Percentiles rank a stretch among this genome's conserved stretches.
Evolutionary conservation across 1,140 invertebrate species (phyloP).

Genomic region (Calephelis virginiensis): DNA sequence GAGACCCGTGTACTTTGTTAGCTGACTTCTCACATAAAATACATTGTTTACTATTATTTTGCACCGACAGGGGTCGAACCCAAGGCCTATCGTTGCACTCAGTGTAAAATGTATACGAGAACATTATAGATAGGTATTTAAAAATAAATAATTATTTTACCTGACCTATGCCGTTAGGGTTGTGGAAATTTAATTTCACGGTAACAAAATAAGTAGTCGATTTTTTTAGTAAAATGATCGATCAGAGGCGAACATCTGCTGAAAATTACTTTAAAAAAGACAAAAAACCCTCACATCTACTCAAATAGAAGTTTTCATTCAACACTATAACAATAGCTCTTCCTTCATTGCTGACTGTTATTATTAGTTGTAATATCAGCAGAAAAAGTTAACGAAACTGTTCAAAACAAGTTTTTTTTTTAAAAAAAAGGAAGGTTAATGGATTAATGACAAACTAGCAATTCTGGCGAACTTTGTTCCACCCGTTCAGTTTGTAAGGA

Average conservation of each 20-base stretch:
- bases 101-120: too few species aligned
- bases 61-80: too few species aligned
- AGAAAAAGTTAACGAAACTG: conserved; percentile 33
- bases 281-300: conserved; percentile 64
- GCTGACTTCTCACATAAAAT: too few species aligned
- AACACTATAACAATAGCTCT: conserved; percentile 69
- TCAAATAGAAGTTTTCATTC: conserved; percentile 77
- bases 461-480: too few species aligned
- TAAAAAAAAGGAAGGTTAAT: too few species aligned
- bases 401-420: too few species aligned
- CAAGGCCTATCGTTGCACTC: too few species aligned
- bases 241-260: conserved; percentile 70
- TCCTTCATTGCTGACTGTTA: conserved; percentile 75
- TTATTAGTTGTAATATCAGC: conserved; percentile 55
- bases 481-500: too few species aligned
- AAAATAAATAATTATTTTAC: conserved; percentile 1
- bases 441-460: too few species aligned
- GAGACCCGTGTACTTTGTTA: too few species aligned
- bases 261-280: conserved; percentile 73
- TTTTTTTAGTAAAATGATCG: conserved; percentile 54
- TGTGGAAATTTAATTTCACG: conserved; percentile 61
- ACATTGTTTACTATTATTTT: too few species aligned
- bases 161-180: conserved; percentile 17
- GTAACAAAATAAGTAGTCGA: conserved; percentile 41
- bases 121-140: too few species aligned